phyloP scores from a whole-genome alignment of 2,888 invertebrate species.

The Lasioglossum calceatum region DNA sequence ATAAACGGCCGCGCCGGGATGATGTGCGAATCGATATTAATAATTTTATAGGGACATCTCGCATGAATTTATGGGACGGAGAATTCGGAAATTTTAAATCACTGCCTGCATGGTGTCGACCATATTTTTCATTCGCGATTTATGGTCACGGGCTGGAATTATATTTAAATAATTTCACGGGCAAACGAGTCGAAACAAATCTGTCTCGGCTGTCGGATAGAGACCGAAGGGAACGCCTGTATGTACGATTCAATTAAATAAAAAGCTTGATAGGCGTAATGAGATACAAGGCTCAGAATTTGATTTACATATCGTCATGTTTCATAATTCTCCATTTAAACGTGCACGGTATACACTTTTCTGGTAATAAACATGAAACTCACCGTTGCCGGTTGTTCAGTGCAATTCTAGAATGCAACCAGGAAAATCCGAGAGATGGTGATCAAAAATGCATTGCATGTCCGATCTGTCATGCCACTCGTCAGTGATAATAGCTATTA shows the following conservation, averaged over 20 bases:
- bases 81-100: slow-evolving; percentile 9
- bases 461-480: not conserved
- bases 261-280: not conserved
- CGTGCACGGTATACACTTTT: not conserved
- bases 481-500: not conserved
- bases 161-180: slow-evolving; percentile 26
- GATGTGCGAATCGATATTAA: slow-evolving; percentile 1
- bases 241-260: not conserved
- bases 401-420: not conserved
- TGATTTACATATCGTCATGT: not conserved
- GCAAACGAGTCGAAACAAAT: not conserved
- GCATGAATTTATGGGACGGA: not conserved
- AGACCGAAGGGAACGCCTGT: not conserved
- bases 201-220: not conserved
- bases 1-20: not conserved
- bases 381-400: not conserved
- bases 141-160: slow-evolving; percentile 6
- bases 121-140: slow-evolving; percentile 9
- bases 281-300: not conserved
- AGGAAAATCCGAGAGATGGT: not conserved
- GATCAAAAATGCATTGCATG: not conserved
- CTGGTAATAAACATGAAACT: not conserved
- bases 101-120: not conserved
- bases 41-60: not conserved
- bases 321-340: not conserved